These are phyloP conservation scores for Esox masquinongy DNA, from an alignment of 2,797 vertebrate species.

Conservation along the genomic window DNA sequence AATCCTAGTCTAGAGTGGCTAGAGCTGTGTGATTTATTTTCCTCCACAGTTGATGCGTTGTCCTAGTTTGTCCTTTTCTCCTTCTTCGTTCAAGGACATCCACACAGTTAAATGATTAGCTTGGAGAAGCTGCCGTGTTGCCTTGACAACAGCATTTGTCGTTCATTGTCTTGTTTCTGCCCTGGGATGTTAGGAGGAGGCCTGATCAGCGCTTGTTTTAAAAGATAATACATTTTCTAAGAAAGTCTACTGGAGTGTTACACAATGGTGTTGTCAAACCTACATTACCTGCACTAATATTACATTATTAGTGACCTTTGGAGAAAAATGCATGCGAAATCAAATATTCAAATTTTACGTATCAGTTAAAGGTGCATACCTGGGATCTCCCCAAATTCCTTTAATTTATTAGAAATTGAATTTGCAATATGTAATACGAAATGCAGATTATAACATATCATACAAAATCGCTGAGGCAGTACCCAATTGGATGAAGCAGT, in stretches of 20 bases:
- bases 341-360: too few species aligned
- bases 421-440: too few species aligned
- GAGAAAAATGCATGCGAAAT: not conserved
- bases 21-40: conserved; percentile 14
- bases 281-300: not conserved
- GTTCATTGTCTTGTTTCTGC: not conserved
- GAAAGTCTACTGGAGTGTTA: not conserved
- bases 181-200: not conserved
- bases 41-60: conserved; percentile 12
- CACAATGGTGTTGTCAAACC: not conserved
- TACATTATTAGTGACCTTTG: not conserved
- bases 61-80: conserved; percentile 6
- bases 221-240: not conserved
- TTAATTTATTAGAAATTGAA: too few species aligned
- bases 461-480: too few species aligned
- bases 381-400: too few species aligned
- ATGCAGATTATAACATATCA: too few species aligned
- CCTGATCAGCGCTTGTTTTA: not conserved
- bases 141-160: conserved; percentile 26
- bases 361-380: too few species aligned
- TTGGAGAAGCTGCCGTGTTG: conserved; percentile 4
- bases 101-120: not conserved
- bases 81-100: not conserved
- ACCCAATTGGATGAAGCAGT: too few species aligned
- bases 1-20: too few species aligned